Conservation (phyloP, 2,113 vertebrate genomes). For the Scophthalmus maximus region DNA sequence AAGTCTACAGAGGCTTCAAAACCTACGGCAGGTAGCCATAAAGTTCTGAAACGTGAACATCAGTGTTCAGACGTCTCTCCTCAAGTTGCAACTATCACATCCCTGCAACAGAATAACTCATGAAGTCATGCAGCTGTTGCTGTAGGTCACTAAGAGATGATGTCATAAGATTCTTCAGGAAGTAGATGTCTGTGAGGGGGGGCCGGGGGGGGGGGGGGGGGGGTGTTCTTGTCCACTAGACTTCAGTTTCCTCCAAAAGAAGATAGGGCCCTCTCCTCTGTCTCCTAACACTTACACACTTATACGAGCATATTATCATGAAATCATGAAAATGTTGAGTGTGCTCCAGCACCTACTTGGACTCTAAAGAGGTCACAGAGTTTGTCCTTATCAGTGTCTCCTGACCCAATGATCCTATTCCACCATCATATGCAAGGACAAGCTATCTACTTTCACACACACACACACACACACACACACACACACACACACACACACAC, state of each 20-base stretch:
- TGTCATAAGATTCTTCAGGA: slow-evolving; percentile 66
- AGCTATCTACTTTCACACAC: slow-evolving; percentile 12
- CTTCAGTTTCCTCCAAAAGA: slow-evolving; percentile 39
- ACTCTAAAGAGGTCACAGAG: background rate
- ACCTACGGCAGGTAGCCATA: too few relatives aligned
- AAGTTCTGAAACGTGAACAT: background rate
- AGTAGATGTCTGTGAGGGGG: slow-evolving; percentile 3
- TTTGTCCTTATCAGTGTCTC: slow-evolving; percentile 45
- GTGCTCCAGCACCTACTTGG: slow-evolving; percentile 46
- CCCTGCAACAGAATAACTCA: slow-evolving; percentile 46
- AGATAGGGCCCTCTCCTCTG: slow-evolving; percentile 29
- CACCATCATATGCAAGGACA: slow-evolving; percentile 4
- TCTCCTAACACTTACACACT: slow-evolving; percentile 16
- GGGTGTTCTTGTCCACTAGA: slow-evolving; percentile 50
- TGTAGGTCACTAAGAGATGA: slow-evolving; percentile 63
- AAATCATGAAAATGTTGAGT: slow-evolving; percentile 52
- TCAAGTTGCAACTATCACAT: slow-evolving; percentile 3
- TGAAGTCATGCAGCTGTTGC: slow-evolving; percentile 58
- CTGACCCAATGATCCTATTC: slow-evolving; percentile 33
- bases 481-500: background rate
- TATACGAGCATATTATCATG: slow-evolving; percentile 27
- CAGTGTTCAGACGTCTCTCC: background rate
- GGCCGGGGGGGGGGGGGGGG: background rate
- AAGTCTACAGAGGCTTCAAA: too few relatives aligned
- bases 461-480: slow-evolving; percentile 14